These are phyloP conservation scores for Acipenser transmontanus DNA, from an alignment of 2,797 vertebrate species.

Conservation along the genomic window DNA sequence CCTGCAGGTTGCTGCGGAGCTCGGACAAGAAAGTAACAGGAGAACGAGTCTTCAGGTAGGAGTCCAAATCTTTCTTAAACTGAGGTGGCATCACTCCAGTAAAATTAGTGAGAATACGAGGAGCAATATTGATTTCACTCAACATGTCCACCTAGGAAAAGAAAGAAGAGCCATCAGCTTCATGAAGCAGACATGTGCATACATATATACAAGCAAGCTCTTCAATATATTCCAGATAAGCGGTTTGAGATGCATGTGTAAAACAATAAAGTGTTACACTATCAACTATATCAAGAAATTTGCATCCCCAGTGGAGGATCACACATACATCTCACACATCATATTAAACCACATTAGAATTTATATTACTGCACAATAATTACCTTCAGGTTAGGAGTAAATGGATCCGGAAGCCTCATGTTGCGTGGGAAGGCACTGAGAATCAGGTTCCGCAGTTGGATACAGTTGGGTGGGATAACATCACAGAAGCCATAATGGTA, in stretches of 20 bases:
- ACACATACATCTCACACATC: no score
- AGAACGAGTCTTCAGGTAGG: slow-evolving; percentile 95
- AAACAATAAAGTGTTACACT: no score
- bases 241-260: no score
- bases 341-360: no score
- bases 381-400: slow-evolving; percentile 98
- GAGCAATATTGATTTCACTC: slow-evolving; percentile 97
- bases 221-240: no score
- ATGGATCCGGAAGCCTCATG: slow-evolving; percentile 98
- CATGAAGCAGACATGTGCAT: no score
- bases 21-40: slow-evolving; percentile 96
- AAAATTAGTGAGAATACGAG: slow-evolving; percentile 96
- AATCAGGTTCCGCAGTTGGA: slow-evolving; percentile 96
- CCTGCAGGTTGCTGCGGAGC: slow-evolving; percentile 94
- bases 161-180: no score
- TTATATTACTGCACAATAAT: not conserved
- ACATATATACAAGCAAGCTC: no score
- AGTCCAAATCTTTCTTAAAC: slow-evolving; percentile 98
- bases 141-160: slow-evolving; percentile 89
- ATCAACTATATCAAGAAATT: no score
- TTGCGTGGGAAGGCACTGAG: slow-evolving; percentile 99
- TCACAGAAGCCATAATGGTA: slow-evolving; percentile 99
- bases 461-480: slow-evolving; percentile 97
- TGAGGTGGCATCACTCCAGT: slow-evolving; percentile 97
- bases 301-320: no score